Evolutionary conservation across 2,113 vertebrate genomes (phyloP), one percentile per base, ranked within the genome.

Genomic region (Herpailurus yagouaroundi): DNA sequence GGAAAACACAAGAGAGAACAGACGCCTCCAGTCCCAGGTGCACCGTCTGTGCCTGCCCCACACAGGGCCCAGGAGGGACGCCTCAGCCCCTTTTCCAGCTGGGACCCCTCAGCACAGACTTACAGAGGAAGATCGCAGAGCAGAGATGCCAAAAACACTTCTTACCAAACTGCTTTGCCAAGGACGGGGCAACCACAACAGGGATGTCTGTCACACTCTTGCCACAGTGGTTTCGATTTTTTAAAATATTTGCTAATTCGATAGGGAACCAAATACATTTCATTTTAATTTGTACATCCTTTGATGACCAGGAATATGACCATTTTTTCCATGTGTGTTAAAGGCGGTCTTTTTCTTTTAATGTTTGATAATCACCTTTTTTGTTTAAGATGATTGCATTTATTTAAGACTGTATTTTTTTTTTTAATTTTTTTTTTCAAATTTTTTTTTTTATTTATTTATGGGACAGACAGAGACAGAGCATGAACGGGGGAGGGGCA

Each of bases 21-120:
- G 48, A 11, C 0, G 0, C 41, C 60, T 63, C 27, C 3, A 23
- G 52, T 7, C 19, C 29, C 10, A n/a, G 19, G 27, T 1, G 14
- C 27, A 1, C 19, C 1, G 10, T 41, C 5, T 25, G 33, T 66
- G 7, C 69, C 36, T 82, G 77, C 21, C 48, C 50, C 29, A 16
- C 4, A 4, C 0, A 1, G 38, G 15, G 25, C 55, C 48, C 6
- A 36, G 41, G 23, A 63, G 5, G 21, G 36, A 16, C 31, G 45
- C 45, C 8, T 45, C 21, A 7, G 4, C 45, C 73, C 73, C 52
- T 9, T 16, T 38, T 14, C 41, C 82, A 41, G 82, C 33, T 10
- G 25, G 21, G 36, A 60, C 21, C 27, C n/a, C n/a, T 68, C 21
- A 14, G 68, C n/a, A 66, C 12, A 9, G 13, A 29, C 13, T 23